These are phyloP conservation scores for Zoanthus gigantus DNA, from an alignment of 92 coral and sea anemone genomes.

Conservation along the genomic window DNA sequence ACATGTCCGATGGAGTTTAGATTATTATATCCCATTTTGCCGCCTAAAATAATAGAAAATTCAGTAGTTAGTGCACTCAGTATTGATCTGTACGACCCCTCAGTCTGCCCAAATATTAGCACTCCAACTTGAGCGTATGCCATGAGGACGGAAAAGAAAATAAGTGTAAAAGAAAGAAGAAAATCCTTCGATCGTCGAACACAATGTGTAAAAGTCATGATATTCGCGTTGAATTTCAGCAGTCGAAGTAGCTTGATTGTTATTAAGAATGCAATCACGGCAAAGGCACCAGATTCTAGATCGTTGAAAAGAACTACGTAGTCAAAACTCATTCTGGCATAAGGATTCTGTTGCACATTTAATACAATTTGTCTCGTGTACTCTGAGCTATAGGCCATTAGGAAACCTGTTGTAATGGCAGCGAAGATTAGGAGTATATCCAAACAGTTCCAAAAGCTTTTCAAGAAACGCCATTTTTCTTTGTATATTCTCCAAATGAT, in stretches of 20 bases:
- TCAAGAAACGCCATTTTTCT: neutral
- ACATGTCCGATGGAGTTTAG: conserved; percentile 28
- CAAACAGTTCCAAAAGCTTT: conserved; percentile 43
- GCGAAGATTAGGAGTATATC: conserved; percentile 13
- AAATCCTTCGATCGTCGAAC: neutral
- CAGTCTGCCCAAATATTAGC: conserved; percentile 29
- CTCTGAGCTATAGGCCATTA: conserved; percentile 26
- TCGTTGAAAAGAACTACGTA: conserved; percentile 30
- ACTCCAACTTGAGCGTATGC: conserved; percentile 44
- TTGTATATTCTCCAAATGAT: conserved; percentile 12
- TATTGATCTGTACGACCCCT: neutral
- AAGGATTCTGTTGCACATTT: conserved; percentile 31
- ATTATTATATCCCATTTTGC: conserved; percentile 35
- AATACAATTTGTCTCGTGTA: conserved; percentile 20
- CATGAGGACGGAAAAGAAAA: conserved; percentile 23
- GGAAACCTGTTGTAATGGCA: neutral
- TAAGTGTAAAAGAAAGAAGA: conserved; percentile 10
- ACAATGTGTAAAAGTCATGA: conserved; percentile 33
- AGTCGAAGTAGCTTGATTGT: conserved; percentile 23
- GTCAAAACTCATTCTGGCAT: conserved; percentile 38
- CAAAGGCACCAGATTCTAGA: conserved; percentile 20
- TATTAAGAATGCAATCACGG: conserved; percentile 32
- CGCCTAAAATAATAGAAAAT: conserved; percentile 15
- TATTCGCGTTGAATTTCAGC: conserved; percentile 23
- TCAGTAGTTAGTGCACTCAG: conserved; percentile 21